Base-by-base conservation (phyloP, 1,140 invertebrate genomes). In the Lepidurus apus region DNA sequence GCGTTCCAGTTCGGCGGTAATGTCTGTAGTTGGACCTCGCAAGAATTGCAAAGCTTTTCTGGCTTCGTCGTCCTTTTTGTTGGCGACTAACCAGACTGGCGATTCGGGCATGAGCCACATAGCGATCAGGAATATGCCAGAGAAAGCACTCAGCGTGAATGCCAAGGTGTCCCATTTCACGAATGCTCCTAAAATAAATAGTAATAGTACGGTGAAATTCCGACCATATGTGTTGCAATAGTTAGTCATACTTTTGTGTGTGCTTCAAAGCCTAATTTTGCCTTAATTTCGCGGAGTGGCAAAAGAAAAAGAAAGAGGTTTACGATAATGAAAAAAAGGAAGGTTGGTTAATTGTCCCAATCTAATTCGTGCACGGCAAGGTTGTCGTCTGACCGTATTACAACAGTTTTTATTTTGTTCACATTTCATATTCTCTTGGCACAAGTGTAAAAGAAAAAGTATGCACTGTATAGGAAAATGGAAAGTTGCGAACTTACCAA, bases 151-250 rank as follows among this genome's bases (percentile, higher is more conserved):
- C 80, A 90, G 91, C 0, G 88, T 84, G 79, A 92, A 88, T 80
- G 91, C 90, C 17, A 93, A 87, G 1, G 85, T 86, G 47, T 85
- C 83, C 85, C 95, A 95, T 0, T 86, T 85, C 0, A 93, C 87
- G 82, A 87, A 91, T 0, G 93, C 90, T 0, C 95, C 95, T 44
- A 94, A 87, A 0, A 13, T n/a, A 65, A 65, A 34, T 34, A 3
- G 34, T 34, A 34, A 34, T 34, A 34, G 34, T 21, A 65, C 8
- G 53, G 53, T n/a, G 21, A 21, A 9, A 7, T 9, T 65, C 34
- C 34, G 3, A 34, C 34, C 34, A 34, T 34, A 26, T 34, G 3
- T 34, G 2, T 34, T 4, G 34, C 34, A 34, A 0, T 34, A 34
- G 26, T 26, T 34, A 34, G 34, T 34, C 4, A 34, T 4, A 4